Percentiles rank a stretch among this genome's conserved stretches.
Evolutionary conservation across 2,797 vertebrate genomes (phyloP).

Genomic region (Spondyliosoma cantharus): DNA sequence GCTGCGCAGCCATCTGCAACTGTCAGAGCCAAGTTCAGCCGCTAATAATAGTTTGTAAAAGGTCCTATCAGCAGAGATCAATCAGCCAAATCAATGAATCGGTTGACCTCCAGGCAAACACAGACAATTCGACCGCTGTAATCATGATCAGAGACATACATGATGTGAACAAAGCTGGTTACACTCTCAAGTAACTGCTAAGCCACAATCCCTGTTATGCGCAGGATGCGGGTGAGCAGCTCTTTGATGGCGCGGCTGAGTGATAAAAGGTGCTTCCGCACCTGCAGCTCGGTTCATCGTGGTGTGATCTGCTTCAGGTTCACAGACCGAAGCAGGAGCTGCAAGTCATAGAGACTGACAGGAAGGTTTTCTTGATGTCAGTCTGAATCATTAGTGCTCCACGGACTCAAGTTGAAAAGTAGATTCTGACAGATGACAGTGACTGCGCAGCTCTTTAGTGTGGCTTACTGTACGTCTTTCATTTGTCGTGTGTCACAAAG

Average conservation of each 20-base stretch:
- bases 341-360: not conserved
- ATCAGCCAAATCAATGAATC: too few relatives aligned
- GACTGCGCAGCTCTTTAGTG: not conserved
- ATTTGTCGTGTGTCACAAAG: not conserved
- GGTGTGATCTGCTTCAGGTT: not conserved
- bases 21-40: too few relatives aligned
- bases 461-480: not conserved
- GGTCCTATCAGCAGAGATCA: too few relatives aligned
- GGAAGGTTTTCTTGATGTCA: not conserved
- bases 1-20: too few relatives aligned
- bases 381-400: not conserved
- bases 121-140: slow-evolving; percentile 36
- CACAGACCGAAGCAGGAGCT: not conserved
- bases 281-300: not conserved
- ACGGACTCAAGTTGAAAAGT: not conserved
- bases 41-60: too few relatives aligned
- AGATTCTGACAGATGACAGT: not conserved
- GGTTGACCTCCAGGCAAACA: not conserved
- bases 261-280: not conserved
- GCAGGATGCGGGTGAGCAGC: slow-evolving; percentile 10
- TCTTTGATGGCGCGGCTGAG: not conserved
- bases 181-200: slow-evolving; percentile 1
- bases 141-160: slow-evolving; percentile 36
- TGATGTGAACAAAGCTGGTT: slow-evolving; percentile 31
- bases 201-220: slow-evolving; percentile 1